Evolutionary conservation across 1,140 invertebrate genomes (phyloP).

Genomic region (Drosophila sechellia): DNA sequence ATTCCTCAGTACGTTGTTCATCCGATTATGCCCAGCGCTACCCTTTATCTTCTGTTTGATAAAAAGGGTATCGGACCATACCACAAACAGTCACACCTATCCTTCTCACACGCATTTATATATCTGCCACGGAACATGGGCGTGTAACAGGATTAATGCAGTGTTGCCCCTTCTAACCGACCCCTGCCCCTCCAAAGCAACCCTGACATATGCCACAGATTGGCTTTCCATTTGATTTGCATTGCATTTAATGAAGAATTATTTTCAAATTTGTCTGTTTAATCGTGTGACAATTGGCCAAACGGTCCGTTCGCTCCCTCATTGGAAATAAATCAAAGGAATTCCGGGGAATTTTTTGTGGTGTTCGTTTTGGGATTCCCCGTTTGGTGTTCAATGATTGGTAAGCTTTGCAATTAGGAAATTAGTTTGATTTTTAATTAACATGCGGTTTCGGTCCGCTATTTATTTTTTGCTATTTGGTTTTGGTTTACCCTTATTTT

Average conservation of each 20-base stretch:
- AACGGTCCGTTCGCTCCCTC: slow-evolving; percentile 41
- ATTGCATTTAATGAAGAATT: slow-evolving; percentile 83
- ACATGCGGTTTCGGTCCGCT: slow-evolving; percentile 70
- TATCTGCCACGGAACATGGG: slow-evolving; percentile 42
- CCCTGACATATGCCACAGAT: slow-evolving; percentile 60
- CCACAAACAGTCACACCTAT: slow-evolving; percentile 27
- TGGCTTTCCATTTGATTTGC: slow-evolving; percentile 78
- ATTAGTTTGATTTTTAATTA: slow-evolving; percentile 84
- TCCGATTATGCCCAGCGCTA: neutral
- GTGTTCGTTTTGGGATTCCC: slow-evolving; percentile 31
- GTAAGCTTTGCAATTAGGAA: slow-evolving; percentile 80
- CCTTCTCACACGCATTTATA: slow-evolving; percentile 24
- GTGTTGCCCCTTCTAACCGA: slow-evolving; percentile 26
- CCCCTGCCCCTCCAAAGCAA: neutral
- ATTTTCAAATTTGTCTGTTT: slow-evolving; percentile 83
- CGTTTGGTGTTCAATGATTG: slow-evolving; percentile 74
- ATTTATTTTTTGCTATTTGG: slow-evolving; percentile 56
- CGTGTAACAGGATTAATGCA: slow-evolving; percentile 77
- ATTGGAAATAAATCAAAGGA: slow-evolving; percentile 71
- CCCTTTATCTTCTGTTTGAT: slow-evolving; percentile 1
- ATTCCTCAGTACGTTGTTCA: neutral
- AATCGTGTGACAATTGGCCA: slow-evolving; percentile 81
- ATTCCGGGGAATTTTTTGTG: slow-evolving; percentile 26
- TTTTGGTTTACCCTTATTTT: slow-evolving; percentile 33
- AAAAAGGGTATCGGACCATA: slow-evolving; percentile 19